phyloP scores from a whole-genome alignment of 35 echinoderm and acorn worm species.

The Strongylocentrotus purpuratus region DNA sequence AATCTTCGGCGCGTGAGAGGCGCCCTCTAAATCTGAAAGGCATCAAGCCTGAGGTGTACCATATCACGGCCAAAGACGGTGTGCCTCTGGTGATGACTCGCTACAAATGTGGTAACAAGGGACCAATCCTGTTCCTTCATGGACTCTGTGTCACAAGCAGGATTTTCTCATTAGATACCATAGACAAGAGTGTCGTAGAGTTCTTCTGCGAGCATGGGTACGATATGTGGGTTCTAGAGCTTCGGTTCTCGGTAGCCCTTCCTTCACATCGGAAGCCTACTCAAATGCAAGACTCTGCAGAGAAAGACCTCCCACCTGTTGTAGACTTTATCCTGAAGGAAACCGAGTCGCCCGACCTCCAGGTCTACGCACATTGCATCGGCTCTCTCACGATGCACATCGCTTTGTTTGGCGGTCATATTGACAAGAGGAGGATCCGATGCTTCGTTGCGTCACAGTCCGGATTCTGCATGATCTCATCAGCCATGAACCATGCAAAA shows the following conservation, averaged over 20 bases:
- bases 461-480: conserved; percentile 57
- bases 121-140: conserved; percentile 60
- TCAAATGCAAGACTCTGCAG: conserved; percentile 62
- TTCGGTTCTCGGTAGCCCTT: conserved; percentile 49
- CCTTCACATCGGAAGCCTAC: conserved; percentile 44
- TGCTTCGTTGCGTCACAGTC: conserved; percentile 71
- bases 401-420: conserved; percentile 51
- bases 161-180: conserved; percentile 70
- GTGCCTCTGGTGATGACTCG: conserved; percentile 54
- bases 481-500: conserved; percentile 51
- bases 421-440: conserved; percentile 58
- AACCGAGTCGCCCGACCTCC: conserved; percentile 58
- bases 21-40: conserved; percentile 39
- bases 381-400: conserved; percentile 59
- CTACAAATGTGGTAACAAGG: conserved; percentile 50
- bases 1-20: conserved; percentile 24
- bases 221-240: conserved; percentile 65
- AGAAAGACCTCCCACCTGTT: conserved; percentile 66
- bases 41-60: conserved; percentile 35
- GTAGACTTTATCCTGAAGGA: conserved; percentile 63
- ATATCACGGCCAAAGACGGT: conserved; percentile 14
- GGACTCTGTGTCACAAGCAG: conserved; percentile 48
- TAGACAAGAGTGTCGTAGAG: conserved; percentile 68
- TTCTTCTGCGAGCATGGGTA: conserved; percentile 63
- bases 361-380: conserved; percentile 73